Evolutionary conservation across 2,797 vertebrate genomes (phyloP), one percentile per base, ranked within the genome.

Genomic region (Schizopygopsis malacanthus): DNA sequence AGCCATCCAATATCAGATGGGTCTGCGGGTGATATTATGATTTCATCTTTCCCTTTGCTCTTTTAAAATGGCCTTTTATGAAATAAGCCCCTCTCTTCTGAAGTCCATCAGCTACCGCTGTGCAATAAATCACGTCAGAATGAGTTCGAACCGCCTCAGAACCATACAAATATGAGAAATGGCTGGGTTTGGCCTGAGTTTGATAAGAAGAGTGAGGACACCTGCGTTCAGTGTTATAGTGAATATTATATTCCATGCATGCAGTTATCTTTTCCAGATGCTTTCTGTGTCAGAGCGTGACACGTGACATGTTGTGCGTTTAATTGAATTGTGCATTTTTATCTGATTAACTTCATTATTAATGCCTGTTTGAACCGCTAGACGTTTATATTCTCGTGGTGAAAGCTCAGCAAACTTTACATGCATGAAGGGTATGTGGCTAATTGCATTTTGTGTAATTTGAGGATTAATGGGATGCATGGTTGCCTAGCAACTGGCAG

Each of bases 111-210:
- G 87, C 87, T 90, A 91, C 73, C 84, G 72, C 88, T 89, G 87
- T 89, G 82, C 89, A 93, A 92, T 93, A 92, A 86, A 95, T 95
- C 94, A 92, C 91, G 94, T 95, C 79, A 90, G 87, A 94, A 92
- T 91, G 88, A 92, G 93, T 94, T 92, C 90, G 85, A 92, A 94
- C 94, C 88, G 73, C 89, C 90, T 90, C 91, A 84, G 56, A 83
- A 84, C 45, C 5, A 56, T 79, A 83, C 84, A 90, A 87, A 18
- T 45, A 77, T 41, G 81, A 43, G 39, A 13, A 43, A 28, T 15
- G 41, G 52, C 67, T 45, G 52, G 4, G 18, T 50, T 47, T 41
- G 45, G 41, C 79, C 52, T 28, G 71, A 33, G 33, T 33, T 43
- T 67, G 16, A 59, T 16, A 2, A 4, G 75, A 13, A 37, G 41